Evolutionary conservation across 2,888 invertebrate genomes (phyloP), one percentile per base, ranked within the genome.

Genomic region (Chamaedrilus cognettii): DNA sequence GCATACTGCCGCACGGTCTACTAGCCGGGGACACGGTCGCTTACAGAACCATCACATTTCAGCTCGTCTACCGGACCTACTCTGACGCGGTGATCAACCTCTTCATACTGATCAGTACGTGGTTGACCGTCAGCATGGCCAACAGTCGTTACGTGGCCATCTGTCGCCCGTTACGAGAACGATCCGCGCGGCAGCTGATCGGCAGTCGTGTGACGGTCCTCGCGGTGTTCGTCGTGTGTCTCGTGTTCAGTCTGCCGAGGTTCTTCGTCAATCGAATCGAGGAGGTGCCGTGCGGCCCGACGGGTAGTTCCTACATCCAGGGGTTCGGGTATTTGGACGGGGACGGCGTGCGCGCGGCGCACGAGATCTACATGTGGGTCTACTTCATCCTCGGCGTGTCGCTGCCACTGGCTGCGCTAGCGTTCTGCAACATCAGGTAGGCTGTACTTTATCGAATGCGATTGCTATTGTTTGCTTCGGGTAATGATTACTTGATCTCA

Each of bases 111-210:
- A 88, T 90, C 5, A 90, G 90, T 63, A 91, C 90, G 2, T 87
- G 90, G 87, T 89, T 91, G 88, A 87, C 91, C 15, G 84, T 90
- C 60, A 89, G 90, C 11, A 85, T 91, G 74, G 91, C 91, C 30
- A 86, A 90, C 68, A 90, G 90, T 79, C 86, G 91, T 56, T 90
- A 90, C 82, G 88, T 90, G 34, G 90, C 90, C 70, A 90, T 91
- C 3, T 90, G 90, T 76, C 89, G 89, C 83, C 90, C 90, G 5
- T 88, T 90, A 15, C 87, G 26, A 26, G 19, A 11, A 5, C 11
- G 55, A 52, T 23, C 11, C 15, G 7, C 89, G 57, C 86, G 89
- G 80, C 89, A 90, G 26, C 69, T 80, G 33, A 73, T 73, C n/a
- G 75, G 77, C 32, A 80, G 81, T 0, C 70, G 78, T 51, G 75